A percentile compares a stretch with the other conserved stretches of the same genome.
Conservation (phyloP, 1,140 invertebrate species). For the Macrobrachium nipponense region DNA sequence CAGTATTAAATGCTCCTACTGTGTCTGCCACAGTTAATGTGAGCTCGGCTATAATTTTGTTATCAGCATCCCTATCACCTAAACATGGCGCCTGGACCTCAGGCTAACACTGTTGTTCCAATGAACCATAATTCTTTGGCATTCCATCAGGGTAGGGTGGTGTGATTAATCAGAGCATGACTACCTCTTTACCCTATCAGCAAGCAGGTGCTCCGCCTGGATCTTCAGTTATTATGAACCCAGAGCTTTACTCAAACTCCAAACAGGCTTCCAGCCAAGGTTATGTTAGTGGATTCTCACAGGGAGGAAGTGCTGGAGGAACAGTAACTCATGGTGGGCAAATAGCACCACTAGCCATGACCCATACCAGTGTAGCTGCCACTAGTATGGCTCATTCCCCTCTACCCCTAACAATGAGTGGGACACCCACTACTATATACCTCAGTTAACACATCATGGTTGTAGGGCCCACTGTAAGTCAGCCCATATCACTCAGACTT, state of each 20-base stretch:
- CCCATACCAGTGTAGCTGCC: conserved; percentile 56
- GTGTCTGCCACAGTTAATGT: conserved; percentile 55
- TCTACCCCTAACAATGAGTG: conserved; percentile 60
- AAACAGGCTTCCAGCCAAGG: conserved; percentile 61
- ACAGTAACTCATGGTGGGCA: conserved; percentile 55
- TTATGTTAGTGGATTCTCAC: conserved; percentile 42
- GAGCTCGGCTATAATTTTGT: conserved; percentile 59
- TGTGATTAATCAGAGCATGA: conserved; percentile 60
- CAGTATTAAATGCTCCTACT: conserved; percentile 52
- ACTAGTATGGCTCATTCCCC: conserved; percentile 57
- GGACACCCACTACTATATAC: conserved; percentile 39
- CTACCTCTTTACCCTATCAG: conserved; percentile 60
- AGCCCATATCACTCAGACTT: conserved; percentile 41
- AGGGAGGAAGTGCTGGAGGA: conserved; percentile 33
- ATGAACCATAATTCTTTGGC: conserved; percentile 57
- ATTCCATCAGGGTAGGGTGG: conserved; percentile 59
- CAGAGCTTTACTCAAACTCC: conserved; percentile 62
- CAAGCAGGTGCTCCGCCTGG: conserved; percentile 53
- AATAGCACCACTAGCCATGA: conserved; percentile 53
- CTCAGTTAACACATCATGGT: conserved; percentile 46
- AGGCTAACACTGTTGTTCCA: conserved; percentile 58
- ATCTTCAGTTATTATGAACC: conserved; percentile 64
- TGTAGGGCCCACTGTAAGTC: conserved; percentile 30
- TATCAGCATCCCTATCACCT: conserved; percentile 63
- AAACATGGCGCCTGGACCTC: conserved; percentile 57